phyloP scores from a whole-genome alignment of 2,797 vertebrate genomes.

The Mormyrops boulengeri region DNA sequence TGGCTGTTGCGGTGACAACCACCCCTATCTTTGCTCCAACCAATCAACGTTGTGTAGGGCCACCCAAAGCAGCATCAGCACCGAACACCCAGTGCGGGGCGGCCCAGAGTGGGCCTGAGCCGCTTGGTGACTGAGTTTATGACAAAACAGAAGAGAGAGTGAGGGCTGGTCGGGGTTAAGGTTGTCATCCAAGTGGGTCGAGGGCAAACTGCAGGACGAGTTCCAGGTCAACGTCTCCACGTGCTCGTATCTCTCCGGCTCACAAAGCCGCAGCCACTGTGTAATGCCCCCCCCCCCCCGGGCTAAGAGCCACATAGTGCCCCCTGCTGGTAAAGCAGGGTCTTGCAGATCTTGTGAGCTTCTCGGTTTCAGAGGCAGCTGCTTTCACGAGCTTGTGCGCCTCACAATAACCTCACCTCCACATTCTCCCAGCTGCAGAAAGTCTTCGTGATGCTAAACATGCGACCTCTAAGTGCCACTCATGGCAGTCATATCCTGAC shows the following conservation, averaged over 20 bases:
- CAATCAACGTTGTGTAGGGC: neutral
- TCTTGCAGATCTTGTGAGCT: neutral
- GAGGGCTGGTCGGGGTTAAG: neutral
- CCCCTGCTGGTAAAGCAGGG: neutral
- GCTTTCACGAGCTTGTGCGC: neutral
- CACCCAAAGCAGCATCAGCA: slow-evolving; percentile 39
- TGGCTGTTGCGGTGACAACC: neutral
- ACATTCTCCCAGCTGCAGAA: slow-evolving; percentile 52
- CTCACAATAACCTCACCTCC: neutral
- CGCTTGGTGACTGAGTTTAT: neutral
- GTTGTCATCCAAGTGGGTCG: slow-evolving; percentile 23
- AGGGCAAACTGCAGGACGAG: slow-evolving; percentile 59
- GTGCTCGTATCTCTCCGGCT: slow-evolving; percentile 44
- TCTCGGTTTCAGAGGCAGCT: neutral
- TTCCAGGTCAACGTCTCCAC: slow-evolving; percentile 43
- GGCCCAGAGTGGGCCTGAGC: slow-evolving; percentile 48
- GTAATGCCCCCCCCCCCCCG: neutral
- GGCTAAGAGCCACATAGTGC: neutral
- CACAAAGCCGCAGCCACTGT: slow-evolving; percentile 36
- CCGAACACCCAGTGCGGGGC: slow-evolving; percentile 50
- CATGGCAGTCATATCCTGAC: slow-evolving; percentile 65
- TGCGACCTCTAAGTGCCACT: slow-evolving; percentile 80
- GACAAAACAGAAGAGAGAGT: neutral
- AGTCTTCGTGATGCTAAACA: slow-evolving; percentile 83
- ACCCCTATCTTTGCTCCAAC: no score